Base-by-base conservation (phyloP, 2,113 vertebrate species). In the Patagioenas fasciata region DNA sequence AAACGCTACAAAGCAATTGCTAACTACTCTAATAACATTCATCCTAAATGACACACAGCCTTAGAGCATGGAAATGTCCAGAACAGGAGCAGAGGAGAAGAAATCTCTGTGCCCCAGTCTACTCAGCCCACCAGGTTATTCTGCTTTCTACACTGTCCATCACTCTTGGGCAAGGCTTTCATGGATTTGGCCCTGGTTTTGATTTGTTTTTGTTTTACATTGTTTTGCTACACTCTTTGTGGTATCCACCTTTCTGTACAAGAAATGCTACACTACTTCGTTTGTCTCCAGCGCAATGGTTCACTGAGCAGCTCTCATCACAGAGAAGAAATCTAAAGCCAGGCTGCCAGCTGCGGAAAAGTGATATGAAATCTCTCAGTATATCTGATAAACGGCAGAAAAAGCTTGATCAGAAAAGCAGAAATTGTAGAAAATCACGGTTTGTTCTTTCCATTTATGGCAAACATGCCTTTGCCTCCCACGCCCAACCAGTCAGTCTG, bases 221-320 rank as follows among this genome's bases (percentile, higher is more conserved):
- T 32, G 18, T 50, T 82, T 42, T 48, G n/a, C 53, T 71, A 31
- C 25, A 19, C 18, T 21, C 7, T 11, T 44, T 5, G 8, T 56
- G 19, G 2, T 1, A 3, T 1, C 2, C 15, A 85, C 70, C 36
- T n/a, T 47, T 73, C 8, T 40, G 18, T 32, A 40, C 0, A 1
- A 72, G 36, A 82, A 75, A 67, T 0, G 0, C 61, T 56, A 9
- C 1, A 5, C 58, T 17, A 44, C 34, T 29, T 80, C 23, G 34
- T 61, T 15, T 51, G 34, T 47, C 74, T 82, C 67, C 82, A 29
- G 24, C 13, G 26, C 34, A 6, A 5, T 1, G 32, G 5, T 29
- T 8, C 26, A 25, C 61, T 2, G 8, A 50, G 61, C 65, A 74
- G n/a, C 61, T 75, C 85, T 72, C 18, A 6, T 10, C 57, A 47